Percentiles rank a stretch among this genome's conserved stretches.
These are phyloP conservation scores for Moxostoma hubbsi DNA, from an alignment of 2,797 vertebrate species.

Conservation along the genomic window DNA sequence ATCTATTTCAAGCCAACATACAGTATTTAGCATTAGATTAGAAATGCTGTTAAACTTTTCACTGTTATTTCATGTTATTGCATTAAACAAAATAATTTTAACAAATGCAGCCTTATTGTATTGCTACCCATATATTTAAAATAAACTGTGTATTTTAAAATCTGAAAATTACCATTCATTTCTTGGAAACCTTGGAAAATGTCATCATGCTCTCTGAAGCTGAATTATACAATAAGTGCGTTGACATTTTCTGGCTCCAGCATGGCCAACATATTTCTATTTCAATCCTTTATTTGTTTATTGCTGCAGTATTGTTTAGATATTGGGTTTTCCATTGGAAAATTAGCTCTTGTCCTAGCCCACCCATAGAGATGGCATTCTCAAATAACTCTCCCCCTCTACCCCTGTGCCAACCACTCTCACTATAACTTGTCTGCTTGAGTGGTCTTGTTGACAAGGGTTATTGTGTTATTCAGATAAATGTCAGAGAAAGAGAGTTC, in stretches of 20 bases:
- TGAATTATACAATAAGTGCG: constrained; percentile 24
- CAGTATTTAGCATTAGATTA: no score
- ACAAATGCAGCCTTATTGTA: not conserved
- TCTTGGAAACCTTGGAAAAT: constrained; percentile 26
- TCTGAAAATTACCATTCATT: constrained; percentile 18
- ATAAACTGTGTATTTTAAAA: not conserved
- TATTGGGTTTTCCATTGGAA: constrained; percentile 68
- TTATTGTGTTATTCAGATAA: constrained; percentile 42
- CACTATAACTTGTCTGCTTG: constrained; percentile 47
- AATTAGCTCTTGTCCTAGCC: constrained; percentile 75
- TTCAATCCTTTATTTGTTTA: constrained; percentile 68
- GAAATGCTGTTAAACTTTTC: no score
- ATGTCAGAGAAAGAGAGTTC: not conserved
- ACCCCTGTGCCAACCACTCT: constrained; percentile 60
- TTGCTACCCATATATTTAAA: not conserved
- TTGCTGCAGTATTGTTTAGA: constrained; percentile 74
- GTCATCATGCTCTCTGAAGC: constrained; percentile 18
- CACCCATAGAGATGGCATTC: constrained; percentile 82
- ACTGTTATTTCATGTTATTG: no score
- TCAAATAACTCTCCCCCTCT: constrained; percentile 66
- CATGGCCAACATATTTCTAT: constrained; percentile 65
- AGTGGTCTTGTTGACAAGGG: constrained; percentile 57
- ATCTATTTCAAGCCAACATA: no score
- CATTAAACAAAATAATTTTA: no score
- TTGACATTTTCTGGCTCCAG: constrained; percentile 50